Conservation (phyloP, 2,888 invertebrate species). For the Eudemis profundana region DNA sequence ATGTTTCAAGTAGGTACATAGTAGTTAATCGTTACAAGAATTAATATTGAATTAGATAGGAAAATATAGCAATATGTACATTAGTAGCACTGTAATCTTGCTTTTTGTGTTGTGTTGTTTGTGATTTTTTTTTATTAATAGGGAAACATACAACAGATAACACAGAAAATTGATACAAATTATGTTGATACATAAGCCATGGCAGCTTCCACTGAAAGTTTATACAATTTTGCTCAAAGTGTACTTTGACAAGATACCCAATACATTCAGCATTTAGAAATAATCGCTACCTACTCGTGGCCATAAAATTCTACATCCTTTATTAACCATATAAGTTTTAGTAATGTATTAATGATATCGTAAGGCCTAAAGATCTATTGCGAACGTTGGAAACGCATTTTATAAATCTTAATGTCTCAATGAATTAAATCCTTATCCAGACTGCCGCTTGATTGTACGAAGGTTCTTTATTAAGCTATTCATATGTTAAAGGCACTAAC, state of each 20-base stretch:
- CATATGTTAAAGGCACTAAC: conserved; percentile 35
- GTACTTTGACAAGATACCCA: background rate
- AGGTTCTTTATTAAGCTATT: conserved; percentile 33
- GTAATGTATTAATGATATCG: background rate
- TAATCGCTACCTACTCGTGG: background rate
- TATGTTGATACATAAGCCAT: no score
- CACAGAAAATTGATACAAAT: no score
- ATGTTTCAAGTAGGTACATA: no score
- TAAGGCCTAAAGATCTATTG: background rate
- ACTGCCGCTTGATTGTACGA: conserved; percentile 18
- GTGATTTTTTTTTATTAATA: no score
- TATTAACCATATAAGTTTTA: background rate
- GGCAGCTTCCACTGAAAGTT: no score
- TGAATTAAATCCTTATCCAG: conserved; percentile 29
- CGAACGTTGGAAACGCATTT: background rate
- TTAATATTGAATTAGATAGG: no score
- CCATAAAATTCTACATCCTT: background rate
- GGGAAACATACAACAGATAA: no score
- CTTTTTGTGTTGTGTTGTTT: no score
- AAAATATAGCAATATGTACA: no score
- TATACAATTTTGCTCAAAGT: no score
- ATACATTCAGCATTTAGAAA: background rate
- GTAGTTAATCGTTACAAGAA: no score
- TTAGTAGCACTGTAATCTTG: no score
- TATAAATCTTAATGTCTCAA: conserved; percentile 11